Base-by-base conservation (phyloP, 2,888 invertebrate species). In the Mayetiola destructor region DNA sequence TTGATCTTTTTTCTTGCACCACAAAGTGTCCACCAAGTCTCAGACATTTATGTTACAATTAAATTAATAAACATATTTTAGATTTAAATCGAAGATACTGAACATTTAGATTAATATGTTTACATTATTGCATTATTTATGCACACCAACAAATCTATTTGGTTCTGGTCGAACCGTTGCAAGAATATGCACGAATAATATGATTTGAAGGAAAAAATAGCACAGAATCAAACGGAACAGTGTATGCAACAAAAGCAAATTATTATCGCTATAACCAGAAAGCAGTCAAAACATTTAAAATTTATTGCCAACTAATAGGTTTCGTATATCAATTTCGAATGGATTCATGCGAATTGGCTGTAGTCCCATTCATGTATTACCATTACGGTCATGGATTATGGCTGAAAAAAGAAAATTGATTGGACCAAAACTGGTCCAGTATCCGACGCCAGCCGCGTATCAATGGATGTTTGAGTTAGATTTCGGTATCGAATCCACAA, bases 21-120 rank as follows among this genome's bases (percentile, higher is more conserved):
- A n/a, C n/a, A n/a, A n/a, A n/a, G n/a, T n/a, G n/a, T n/a, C n/a
- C n/a, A n/a, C n/a, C n/a, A n/a, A n/a, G n/a, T n/a, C n/a, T n/a
- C n/a, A n/a, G n/a, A n/a, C n/a, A n/a, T n/a, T 48, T 48, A 16
- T 9, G 48, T 27, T 48, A 48, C 48, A 48, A 48, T 48, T 48
- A 48, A 27, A 48, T 48, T 48, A 48, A 48, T 48, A 48, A 48
- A 48, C 48, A 48, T 48, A 48, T 48, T 48, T 48, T 48, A 48
- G 48, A 48, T 48, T 48, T 48, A 12, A 27, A 16, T 27, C 48
- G 48, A 5, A 48, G 48, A 48, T 48, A 48, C 48, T 16, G 27
- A 23, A 27, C 48, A 48, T 48, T 48, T 48, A 48, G 48, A 48
- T 48, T 48, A 48, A 48, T 48, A 27, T 48, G 48, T 48, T 48